phyloP scores from a whole-genome alignment of 1,140 invertebrate genomes.

The Heliconius hewitsoni region DNA sequence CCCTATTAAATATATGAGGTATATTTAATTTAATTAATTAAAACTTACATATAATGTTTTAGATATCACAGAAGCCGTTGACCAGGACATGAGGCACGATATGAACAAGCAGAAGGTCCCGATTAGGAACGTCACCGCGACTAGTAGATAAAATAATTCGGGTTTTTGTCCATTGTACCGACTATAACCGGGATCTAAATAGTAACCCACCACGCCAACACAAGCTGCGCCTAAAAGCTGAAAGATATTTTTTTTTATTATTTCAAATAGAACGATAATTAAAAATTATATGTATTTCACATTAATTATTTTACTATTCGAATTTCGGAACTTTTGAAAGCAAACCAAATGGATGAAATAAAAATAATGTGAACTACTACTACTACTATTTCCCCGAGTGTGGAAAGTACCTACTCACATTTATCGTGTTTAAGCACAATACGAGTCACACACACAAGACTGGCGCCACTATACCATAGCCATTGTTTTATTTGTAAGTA shows the following conservation, averaged over 20 bases:
- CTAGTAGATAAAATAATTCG: conserved; percentile 88
- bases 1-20: too few relatives aligned
- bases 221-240: conserved; percentile 88
- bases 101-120: conserved; percentile 87
- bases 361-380: too few relatives aligned
- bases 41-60: conserved; percentile 93
- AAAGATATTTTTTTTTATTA: conserved; percentile 37
- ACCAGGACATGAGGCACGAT: conserved; percentile 87
- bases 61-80: conserved; percentile 89
- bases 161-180: conserved; percentile 68
- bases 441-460: too few relatives aligned
- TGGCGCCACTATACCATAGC: too few relatives aligned
- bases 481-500: too few relatives aligned
- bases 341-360: too few relatives aligned
- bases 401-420: too few relatives aligned
- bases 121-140: conserved; percentile 88
- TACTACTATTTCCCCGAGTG: too few relatives aligned
- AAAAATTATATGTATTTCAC: neutral
- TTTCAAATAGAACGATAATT: neutral
- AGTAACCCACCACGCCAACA: conserved; percentile 86
- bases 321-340: too few relatives aligned
- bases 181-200: conserved; percentile 69
- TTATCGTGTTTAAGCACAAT: too few relatives aligned
- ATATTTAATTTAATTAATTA: neutral
- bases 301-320: too few relatives aligned